Base-by-base conservation (phyloP, 2,888 invertebrate species). In the Spilarctia lutea region DNA sequence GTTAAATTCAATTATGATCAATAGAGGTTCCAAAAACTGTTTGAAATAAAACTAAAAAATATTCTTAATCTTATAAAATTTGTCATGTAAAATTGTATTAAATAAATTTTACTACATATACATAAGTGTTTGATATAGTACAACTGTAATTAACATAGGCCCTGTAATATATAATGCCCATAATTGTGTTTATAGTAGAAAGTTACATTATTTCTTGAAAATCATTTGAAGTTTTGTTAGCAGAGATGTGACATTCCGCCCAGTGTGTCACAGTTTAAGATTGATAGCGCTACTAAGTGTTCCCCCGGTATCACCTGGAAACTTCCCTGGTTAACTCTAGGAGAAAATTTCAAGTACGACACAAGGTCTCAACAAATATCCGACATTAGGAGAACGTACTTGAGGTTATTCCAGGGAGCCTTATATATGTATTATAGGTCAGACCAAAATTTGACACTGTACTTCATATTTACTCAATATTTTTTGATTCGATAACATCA, bases 271-370 rank as follows among this genome's bases (percentile, higher is more conserved):
- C 75, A 81, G 83, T 82, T 75, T 81, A 84, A 91, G 91, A 91
- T 90, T 89, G 90, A 91, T 91, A 87, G 88, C 84, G 75, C 74
- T 65, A 84, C 89, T 90, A 89, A 91, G 87, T 86, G 89, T 87
- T 88, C 89, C 88, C 86, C 80, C 81, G 86, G 81, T 83, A 85
- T 89, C 88, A 89, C 89, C 89, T 88, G 84, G 76, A 84, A 86
- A 88, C 81, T 85, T 83, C 81, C 75, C 86, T 84, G 83, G 87
- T 86, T 85, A 85, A 82, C 82, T 85, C 77, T 79, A 75, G 52
- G 77, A 75, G 86, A 82, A 86, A 86, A 88, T 89, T 85, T 82
- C 81, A 83, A 72, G 75, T 70, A 69, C 72, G 74, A 77, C 68
- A 71, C 68, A 75, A 78, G 78, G 77, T 75, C 73, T 72, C 63